phyloP scores from a whole-genome alignment of 2,113 vertebrate genomes.

The Steatornis caripensis region DNA sequence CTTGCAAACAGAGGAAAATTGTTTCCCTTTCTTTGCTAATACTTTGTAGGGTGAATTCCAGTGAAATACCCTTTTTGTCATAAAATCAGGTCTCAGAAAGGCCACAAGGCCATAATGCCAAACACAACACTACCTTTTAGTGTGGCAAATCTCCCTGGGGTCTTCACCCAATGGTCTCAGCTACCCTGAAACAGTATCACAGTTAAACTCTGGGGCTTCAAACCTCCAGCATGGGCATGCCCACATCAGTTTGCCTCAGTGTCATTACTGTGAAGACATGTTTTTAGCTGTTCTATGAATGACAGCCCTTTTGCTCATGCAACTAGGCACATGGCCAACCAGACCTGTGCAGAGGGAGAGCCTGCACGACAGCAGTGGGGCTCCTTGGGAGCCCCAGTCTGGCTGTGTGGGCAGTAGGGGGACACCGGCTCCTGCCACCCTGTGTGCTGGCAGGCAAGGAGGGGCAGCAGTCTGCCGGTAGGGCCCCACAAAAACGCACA shows the following conservation, averaged over 20 bases:
- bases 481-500: neutral
- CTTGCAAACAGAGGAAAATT: neutral
- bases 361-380: fast-evolving
- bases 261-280: fast-evolving
- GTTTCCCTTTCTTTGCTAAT: neutral
- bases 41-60: neutral
- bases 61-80: neutral
- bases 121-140: neutral
- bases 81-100: neutral
- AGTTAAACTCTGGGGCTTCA: neutral
- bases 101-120: fast-evolving
- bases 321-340: fast-evolving
- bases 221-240: fast-evolving
- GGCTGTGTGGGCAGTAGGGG: fast-evolving
- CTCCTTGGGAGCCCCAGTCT: fast-evolving
- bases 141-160: fast-evolving
- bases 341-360: fast-evolving
- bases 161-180: fast-evolving
- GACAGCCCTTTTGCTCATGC: fast-evolving
- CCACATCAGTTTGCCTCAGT: fast-evolving
- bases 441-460: fast-evolving
- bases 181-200: neutral
- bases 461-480: too few relatives aligned
- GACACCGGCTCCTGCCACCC: too few relatives aligned
- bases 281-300: neutral